phyloP scores from a whole-genome alignment of 2,113 vertebrate genomes.

The Trogon surrucura region DNA sequence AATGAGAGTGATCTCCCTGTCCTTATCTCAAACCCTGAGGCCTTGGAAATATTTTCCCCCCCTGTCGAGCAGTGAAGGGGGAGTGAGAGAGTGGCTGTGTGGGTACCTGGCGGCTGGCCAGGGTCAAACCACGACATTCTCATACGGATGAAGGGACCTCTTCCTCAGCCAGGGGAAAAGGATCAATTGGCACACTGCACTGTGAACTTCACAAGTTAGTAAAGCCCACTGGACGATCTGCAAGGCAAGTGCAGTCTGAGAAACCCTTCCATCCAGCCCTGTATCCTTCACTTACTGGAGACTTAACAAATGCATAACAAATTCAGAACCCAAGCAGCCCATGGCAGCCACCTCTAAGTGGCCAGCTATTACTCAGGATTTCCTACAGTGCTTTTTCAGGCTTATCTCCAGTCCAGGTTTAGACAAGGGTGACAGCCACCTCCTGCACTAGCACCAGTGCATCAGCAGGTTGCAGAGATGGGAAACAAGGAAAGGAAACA shows the following conservation, averaged over 20 bases:
- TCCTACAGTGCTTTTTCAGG: not conserved
- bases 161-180: not conserved
- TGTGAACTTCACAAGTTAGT: accelerated
- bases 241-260: not conserved
- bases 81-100: too few relatives aligned
- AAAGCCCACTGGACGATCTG: not conserved
- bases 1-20: too few relatives aligned
- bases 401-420: not conserved
- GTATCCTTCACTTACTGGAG: not conserved
- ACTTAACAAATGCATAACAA: not conserved
- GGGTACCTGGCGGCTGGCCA: too few relatives aligned
- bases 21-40: too few relatives aligned
- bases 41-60: too few relatives aligned
- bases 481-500: not conserved
- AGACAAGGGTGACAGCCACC: not conserved
- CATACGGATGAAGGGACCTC: not conserved
- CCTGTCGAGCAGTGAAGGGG: too few relatives aligned
- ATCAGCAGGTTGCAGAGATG: not conserved
- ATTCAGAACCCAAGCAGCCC: not conserved
- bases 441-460: not conserved
- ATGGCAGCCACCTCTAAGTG: not conserved
- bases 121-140: too few relatives aligned
- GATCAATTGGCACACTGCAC: not conserved
- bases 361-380: not conserved
- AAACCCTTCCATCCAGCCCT: not conserved